Percentiles rank a stretch among this genome's conserved stretches.
Evolutionary conservation across 2,113 vertebrate genomes (phyloP).

Genomic region (Syrmaticus mikado): DNA sequence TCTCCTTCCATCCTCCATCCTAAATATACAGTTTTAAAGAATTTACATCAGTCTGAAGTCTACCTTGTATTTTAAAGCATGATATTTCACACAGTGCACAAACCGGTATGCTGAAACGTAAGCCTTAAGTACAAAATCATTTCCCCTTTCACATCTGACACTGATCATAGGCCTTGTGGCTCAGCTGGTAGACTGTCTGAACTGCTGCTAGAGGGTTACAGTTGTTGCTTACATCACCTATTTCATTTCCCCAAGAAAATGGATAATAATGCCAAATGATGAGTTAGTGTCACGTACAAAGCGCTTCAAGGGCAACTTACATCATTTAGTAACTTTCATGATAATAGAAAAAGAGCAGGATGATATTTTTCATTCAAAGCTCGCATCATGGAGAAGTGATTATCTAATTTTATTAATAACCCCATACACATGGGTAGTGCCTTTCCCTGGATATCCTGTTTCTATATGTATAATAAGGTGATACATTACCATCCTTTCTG

Average conservation of each 20-base stretch:
- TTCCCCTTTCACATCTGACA: background rate
- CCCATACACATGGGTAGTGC: background rate
- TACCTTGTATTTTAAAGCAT: background rate
- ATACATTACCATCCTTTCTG: slow-evolving; percentile 57
- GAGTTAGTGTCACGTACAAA: background rate
- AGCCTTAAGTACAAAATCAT: background rate
- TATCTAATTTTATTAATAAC: slow-evolving; percentile 58
- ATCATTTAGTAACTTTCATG: slow-evolving; percentile 30
- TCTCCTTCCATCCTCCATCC: background rate
- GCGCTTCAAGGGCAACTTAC: slow-evolving; percentile 22
- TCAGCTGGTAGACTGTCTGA: background rate
- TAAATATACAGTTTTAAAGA: background rate
- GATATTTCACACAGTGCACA: background rate
- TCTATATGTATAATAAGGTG: slow-evolving; percentile 33
- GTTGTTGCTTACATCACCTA: background rate
- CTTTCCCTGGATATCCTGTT: slow-evolving; percentile 18
- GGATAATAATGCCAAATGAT: slow-evolving; percentile 15
- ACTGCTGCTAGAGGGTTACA: background rate
- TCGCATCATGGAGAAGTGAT: slow-evolving; percentile 45
- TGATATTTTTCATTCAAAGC: slow-evolving; percentile 10
- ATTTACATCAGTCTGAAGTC: background rate
- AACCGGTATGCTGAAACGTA: background rate
- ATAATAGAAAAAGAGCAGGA: slow-evolving; percentile 29
- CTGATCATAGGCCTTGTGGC: background rate
- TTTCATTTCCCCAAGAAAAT: background rate